Conservation (phyloP, 2,888 invertebrate genomes). For the Lamellibrachia columna region DNA sequence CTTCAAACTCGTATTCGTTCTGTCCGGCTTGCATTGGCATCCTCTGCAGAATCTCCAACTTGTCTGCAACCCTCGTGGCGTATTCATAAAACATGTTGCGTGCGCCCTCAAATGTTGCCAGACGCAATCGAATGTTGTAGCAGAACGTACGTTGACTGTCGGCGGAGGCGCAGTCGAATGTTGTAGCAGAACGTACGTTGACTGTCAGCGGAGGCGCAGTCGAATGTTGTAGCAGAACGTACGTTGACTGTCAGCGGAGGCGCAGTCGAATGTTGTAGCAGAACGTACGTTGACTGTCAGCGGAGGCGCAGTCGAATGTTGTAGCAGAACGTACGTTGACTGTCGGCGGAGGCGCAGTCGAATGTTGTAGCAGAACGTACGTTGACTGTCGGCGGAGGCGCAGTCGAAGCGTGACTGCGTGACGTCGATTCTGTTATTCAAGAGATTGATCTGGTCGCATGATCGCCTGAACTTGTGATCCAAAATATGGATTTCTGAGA, state of each 20-base stretch:
- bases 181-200: background rate
- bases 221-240: constrained; percentile 13
- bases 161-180: background rate
- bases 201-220: background rate
- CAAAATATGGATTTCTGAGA: background rate
- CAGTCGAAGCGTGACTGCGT: constrained; percentile 13
- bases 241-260: background rate
- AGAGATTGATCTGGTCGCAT: background rate
- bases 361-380: background rate
- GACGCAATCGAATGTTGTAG: no score
- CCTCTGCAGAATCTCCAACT: no score
- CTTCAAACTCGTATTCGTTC: no score
- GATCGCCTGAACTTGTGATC: constrained; percentile 5
- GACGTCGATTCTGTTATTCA: background rate
- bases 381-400: background rate
- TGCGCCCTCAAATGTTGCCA: no score
- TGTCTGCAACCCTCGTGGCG: no score
- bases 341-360: background rate
- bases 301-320: no score
- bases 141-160: no score
- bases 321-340: no score
- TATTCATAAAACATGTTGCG: no score
- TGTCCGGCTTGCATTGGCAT: no score
- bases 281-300: no score
- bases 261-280: background rate